Evolutionary conservation across 1,140 invertebrate genomes (phyloP).

Genomic region (Diachasmimorpha longicaudata): DNA sequence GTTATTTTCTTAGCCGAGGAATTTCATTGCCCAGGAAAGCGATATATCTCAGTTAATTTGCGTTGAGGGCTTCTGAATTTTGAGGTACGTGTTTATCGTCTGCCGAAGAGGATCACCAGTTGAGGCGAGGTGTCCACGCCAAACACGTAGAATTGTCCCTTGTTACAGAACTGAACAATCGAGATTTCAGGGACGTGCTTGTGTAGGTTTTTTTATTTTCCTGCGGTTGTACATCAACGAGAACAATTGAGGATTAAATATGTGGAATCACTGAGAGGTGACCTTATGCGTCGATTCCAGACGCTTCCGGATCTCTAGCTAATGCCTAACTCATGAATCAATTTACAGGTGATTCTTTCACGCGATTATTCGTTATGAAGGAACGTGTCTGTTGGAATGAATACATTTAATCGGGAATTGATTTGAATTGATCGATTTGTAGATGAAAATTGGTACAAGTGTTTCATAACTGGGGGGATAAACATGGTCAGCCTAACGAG

Average conservation of each 20-base stretch:
- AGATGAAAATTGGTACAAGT: too few relatives aligned
- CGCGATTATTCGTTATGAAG: not conserved
- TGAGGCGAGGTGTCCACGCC: not conserved
- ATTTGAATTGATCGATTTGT: too few relatives aligned
- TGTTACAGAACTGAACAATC: not conserved
- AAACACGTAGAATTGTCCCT: not conserved
- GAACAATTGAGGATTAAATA: not conserved
- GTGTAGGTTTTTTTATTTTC: not conserved
- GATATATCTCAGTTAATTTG: too few relatives aligned
- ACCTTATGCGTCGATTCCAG: not conserved
- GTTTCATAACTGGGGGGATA: too few relatives aligned
- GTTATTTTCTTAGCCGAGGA: not conserved
- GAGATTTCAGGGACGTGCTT: not conserved
- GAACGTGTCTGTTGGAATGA: not conserved
- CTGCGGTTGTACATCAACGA: not conserved
- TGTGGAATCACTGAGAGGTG: not conserved
- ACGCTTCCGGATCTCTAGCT: not conserved
- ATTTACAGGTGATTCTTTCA: not conserved
- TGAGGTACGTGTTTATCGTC: slow-evolving; percentile 16
- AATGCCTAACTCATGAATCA: not conserved
- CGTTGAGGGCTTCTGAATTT: not conserved
- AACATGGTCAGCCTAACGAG: too few relatives aligned
- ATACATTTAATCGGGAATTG: too few relatives aligned
- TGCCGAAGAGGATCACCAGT: not conserved
- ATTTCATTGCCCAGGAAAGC: too few relatives aligned